Base-by-base conservation (phyloP, 2,888 invertebrate species). In the Chloromyia formosa region DNA sequence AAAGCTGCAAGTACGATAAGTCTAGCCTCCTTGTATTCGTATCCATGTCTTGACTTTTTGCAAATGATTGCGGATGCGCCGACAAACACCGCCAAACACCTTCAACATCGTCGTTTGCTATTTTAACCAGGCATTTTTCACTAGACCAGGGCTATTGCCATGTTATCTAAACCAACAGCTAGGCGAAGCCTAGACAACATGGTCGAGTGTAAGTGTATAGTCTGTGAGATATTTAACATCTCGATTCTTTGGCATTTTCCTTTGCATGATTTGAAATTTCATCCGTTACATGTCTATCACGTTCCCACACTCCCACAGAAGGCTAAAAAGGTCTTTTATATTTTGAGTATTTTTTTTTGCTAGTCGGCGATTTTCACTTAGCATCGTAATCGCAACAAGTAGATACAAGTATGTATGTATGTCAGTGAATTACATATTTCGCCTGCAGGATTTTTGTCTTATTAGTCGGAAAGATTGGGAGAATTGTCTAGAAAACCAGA, bases 261-360 rank as follows among this genome's bases (percentile, higher is more conserved):
- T 66, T 75, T 73, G 64, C 73, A 66, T 73, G 75, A 73, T 56
- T 74, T 74, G 56, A 61, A 76, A 58, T 71, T 71, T 56, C 56
- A 56, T 56, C 64, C 27, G 62, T 56, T 56, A 23, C 64, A 69
- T 72, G 62, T 56, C 74, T 75, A 53, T 74, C 74, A 74, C 71
- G 66, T 76, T 76, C 76, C 76, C 76, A 76, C 76, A 76, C 76
- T 74, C 74, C 74, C 73, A 74, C 74, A 74, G 7, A 62, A 73
- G 72, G 58, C 73, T 64, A 49, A 69, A 69, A 68, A 69, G 74
- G 74, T 74, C 64, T 73, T 64, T 69, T 66, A 69, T 74, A 56
- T 73, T 56, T 35, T 69, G 56, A 73, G 49, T 49, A 35, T 35
- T 74, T 75, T 74, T 73, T 58, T 61, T 56, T 22, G 27, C 20